Evolutionary conservation across 1,140 invertebrate genomes (phyloP).

Genomic region (Lucilia sericata): DNA sequence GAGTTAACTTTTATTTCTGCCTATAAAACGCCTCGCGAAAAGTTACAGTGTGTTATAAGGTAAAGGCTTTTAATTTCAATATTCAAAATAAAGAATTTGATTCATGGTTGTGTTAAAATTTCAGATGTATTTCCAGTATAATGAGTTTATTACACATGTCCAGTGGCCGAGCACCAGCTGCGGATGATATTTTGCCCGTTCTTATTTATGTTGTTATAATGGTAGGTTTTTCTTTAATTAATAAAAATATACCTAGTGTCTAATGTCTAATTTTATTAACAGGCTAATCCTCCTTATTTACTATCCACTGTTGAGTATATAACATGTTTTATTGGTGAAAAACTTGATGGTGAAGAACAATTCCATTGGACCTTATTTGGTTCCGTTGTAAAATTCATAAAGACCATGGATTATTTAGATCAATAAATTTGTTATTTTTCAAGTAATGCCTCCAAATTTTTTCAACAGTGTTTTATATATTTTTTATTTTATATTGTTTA

Average conservation of each 20-base stretch:
- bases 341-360: constrained; percentile 90
- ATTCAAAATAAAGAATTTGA: neutral
- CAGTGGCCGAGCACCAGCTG: constrained; percentile 85
- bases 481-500: constrained; percentile 24
- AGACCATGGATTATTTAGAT: constrained; percentile 82
- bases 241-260: neutral
- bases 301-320: constrained; percentile 98
- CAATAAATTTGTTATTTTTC: constrained; percentile 45
- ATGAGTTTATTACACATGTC: constrained; percentile 92
- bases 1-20: constrained; percentile 93
- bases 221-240: constrained; percentile 69
- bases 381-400: constrained; percentile 96
- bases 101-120: constrained; percentile 64
- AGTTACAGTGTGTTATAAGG: constrained; percentile 79
- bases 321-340: constrained; percentile 88
- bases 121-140: constrained; percentile 90
- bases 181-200: constrained; percentile 97
- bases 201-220: constrained; percentile 97
- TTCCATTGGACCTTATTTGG: constrained; percentile 99
- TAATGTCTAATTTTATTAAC: constrained; percentile 53
- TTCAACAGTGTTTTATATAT: neutral
- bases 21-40: constrained; percentile 95
- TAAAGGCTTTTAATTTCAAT: constrained; percentile 47
- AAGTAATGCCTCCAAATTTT: neutral
- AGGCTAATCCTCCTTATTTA: constrained; percentile 94